Base-by-base conservation (phyloP, 2,113 vertebrate genomes). In the Ameiurus melas region DNA sequence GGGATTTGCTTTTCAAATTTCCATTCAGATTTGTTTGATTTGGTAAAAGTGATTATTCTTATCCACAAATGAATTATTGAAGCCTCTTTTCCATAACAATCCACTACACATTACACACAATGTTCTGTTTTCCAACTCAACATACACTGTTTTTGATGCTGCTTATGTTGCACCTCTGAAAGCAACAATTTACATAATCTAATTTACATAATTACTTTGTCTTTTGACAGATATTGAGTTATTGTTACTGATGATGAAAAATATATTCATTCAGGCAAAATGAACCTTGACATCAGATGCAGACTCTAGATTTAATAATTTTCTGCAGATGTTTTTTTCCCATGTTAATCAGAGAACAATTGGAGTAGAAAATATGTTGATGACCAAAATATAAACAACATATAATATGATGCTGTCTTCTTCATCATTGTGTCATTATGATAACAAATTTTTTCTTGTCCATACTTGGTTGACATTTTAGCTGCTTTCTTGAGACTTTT, bases 381-480 rank as follows among this genome's bases (percentile, higher is more conserved):
- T 43, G n/a, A 12, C 78, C 30, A 58, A 60, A 82, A 60, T 60
- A 58, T 62, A 5, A 60, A 62, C 1, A 16, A 58, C 20, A 36
- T 22, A 14, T 14, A 27, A 36, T 57, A 36, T 39, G 2, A 8
- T 25, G 20, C 19, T 85, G n/a, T 25, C 30, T 12, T 55, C 39
- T 27, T 27, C 73, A 77, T n/a, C 43, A 78, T n/a, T 78, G 43
- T 25, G 14, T 25, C 43, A 51, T 51, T 51, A 78, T 78, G 22
- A 78, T 1, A 16, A 14, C 4, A 20, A 10, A 4, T 91, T 90
- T 89, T 36, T 86, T 86, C 88, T 91, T 89, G 85, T 78, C 64
- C 58, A 89, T 85, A 85, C 80, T 53, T 89, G 94, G 93, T 93
- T 83, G 91, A 94, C 93, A 93, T 94, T 92, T 93, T 92, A 84